A percentile compares a stretch with the other conserved stretches of the same genome.
These are phyloP conservation scores for Grammomys surdaster DNA, from an alignment of 2,113 vertebrate species.

Conservation along the genomic window DNA sequence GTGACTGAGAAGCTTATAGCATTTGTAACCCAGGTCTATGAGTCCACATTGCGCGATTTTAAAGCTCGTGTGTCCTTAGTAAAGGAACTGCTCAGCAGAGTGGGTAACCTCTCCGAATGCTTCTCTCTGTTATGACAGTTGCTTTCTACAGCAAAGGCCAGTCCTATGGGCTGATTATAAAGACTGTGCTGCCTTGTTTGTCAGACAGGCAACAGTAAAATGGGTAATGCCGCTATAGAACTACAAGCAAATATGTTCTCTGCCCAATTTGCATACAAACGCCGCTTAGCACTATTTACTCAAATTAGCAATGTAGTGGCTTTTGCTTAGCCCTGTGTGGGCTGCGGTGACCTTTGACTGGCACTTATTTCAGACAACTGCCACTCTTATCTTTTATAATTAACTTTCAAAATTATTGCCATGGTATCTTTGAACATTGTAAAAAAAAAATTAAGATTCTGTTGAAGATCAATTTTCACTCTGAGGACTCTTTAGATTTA, in stretches of 20 bases:
- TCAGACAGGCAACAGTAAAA: neutral
- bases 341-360: slow-evolving; percentile 36
- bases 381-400: neutral
- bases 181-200: neutral
- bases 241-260: neutral
- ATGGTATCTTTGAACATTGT: slow-evolving; percentile 10
- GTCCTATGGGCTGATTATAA: neutral
- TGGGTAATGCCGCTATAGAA: neutral
- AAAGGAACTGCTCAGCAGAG: slow-evolving; percentile 6
- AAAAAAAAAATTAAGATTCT: neutral
- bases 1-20: neutral
- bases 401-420: slow-evolving; percentile 22
- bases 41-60: neutral
- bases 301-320: neutral
- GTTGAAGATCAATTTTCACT: neutral
- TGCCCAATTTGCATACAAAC: neutral
- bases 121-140: neutral
- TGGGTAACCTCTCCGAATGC: neutral
- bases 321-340: neutral
- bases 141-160: slow-evolving; percentile 44
- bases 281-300: neutral
- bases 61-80: neutral
- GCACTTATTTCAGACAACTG: slow-evolving; percentile 22
- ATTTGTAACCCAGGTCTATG: neutral
- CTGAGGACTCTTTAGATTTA: neutral